phyloP scores from a whole-genome alignment of 2,888 invertebrate species.

The Deilephila porcellus region DNA sequence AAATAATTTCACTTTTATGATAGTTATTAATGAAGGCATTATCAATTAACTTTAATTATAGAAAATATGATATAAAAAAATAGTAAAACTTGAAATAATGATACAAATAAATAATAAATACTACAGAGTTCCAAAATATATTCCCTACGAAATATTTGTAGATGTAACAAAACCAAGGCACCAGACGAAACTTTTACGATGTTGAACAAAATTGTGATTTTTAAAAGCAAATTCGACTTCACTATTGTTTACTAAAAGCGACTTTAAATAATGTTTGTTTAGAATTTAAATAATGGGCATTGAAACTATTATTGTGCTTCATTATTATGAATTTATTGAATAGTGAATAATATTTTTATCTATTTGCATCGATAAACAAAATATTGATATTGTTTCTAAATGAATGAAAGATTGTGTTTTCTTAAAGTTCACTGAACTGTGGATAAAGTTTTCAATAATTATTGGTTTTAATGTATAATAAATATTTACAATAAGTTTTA shows the following conservation, averaged over 20 bases:
- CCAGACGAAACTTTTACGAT: too few relatives aligned
- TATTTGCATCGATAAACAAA: neutral
- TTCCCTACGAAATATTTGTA: too few relatives aligned
- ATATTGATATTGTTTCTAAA: neutral
- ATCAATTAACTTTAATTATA: too few relatives aligned
- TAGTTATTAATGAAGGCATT: too few relatives aligned
- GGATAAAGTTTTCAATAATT: neutral
- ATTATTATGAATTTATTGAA: conserved; percentile 1
- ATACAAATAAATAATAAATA: too few relatives aligned
- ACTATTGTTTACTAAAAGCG: neutral
- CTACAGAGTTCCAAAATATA: too few relatives aligned
- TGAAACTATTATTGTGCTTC: neutral
- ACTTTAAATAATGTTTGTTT: neutral
- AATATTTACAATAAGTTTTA: too few relatives aligned
- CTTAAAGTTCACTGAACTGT: neutral
- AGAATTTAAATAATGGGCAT: neutral
- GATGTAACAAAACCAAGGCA: too few relatives aligned
- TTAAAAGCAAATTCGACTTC: neutral
- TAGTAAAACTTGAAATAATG: too few relatives aligned
- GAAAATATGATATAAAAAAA: too few relatives aligned
- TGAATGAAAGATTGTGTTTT: neutral
- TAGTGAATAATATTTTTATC: neutral
- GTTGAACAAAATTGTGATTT: neutral
- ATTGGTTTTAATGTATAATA: neutral
- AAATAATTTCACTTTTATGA: too few relatives aligned